These are phyloP conservation scores for Drosophila trichaetosa DNA, from an alignment of 2,888 invertebrate genomes.

Conservation along the genomic window DNA sequence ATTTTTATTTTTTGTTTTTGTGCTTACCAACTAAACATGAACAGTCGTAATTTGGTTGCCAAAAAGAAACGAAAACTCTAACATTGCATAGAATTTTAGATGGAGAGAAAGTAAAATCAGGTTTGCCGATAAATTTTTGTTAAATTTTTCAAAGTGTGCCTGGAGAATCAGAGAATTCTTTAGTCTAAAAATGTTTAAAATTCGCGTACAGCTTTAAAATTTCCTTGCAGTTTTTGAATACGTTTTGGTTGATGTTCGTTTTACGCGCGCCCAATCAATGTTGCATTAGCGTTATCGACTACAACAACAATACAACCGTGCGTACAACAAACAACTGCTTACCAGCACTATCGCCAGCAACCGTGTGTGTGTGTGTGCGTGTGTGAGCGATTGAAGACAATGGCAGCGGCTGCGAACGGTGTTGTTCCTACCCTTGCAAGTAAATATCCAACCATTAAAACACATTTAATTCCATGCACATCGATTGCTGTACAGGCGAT, in stretches of 20 bases:
- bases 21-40: conserved; percentile 51
- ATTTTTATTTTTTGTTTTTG: conserved; percentile 38
- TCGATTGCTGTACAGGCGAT: neutral
- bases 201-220: conserved; percentile 71
- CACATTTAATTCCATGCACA: conserved; percentile 6
- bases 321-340: conserved; percentile 59
- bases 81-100: conserved; percentile 50
- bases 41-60: conserved; percentile 75
- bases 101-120: conserved; percentile 50
- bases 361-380: conserved; percentile 56
- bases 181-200: conserved; percentile 76
- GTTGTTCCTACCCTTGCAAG: conserved; percentile 85
- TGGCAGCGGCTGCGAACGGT: conserved; percentile 85
- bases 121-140: neutral
- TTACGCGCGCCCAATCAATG: conserved; percentile 68
- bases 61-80: conserved; percentile 50
- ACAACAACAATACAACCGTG: conserved; percentile 62
- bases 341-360: conserved; percentile 63
- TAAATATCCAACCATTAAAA: conserved; percentile 71
- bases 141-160: conserved; percentile 22
- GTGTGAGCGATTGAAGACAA: conserved; percentile 83
- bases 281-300: conserved; percentile 64
- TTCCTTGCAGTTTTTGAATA: conserved; percentile 76
- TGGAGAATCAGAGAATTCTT: conserved; percentile 42
- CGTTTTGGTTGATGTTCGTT: conserved; percentile 69